phyloP scores from a whole-genome alignment of 2,888 invertebrate species.

The Drosophila affinis region DNA sequence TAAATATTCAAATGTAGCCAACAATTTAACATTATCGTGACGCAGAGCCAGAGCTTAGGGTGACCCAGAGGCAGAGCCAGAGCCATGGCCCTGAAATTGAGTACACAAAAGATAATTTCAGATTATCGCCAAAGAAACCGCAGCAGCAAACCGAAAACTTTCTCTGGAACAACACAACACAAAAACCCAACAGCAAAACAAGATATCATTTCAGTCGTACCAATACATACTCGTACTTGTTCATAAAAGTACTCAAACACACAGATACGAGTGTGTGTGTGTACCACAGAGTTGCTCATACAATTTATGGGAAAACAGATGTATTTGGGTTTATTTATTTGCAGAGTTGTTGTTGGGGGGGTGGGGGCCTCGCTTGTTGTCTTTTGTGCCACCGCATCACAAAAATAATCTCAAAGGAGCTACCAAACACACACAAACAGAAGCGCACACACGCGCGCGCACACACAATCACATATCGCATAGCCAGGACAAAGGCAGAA shows the following conservation, averaged over 20 bases:
- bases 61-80: constrained; percentile 8
- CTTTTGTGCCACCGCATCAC: constrained; percentile 43
- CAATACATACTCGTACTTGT: constrained; percentile 25
- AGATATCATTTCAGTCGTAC: constrained; percentile 34
- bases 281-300: constrained; percentile 41
- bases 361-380: constrained; percentile 38
- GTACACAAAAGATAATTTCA: constrained; percentile 36
- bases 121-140: constrained; percentile 43
- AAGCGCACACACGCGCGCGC: too few relatives aligned
- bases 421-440: constrained; percentile 4
- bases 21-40: constrained; percentile 30
- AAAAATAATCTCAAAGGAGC: constrained; percentile 68
- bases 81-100: constrained; percentile 9
- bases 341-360: constrained; percentile 18
- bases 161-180: neutral
- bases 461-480: neutral
- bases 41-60: too few relatives aligned
- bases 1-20: constrained; percentile 25
- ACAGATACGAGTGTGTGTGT: neutral
- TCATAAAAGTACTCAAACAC: constrained; percentile 40
- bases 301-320: constrained; percentile 78
- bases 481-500: constrained; percentile 61
- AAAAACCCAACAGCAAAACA: constrained; percentile 4
- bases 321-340: constrained; percentile 76
- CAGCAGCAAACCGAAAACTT: constrained; percentile 32